Conservation (phyloP, 2,113 vertebrate genomes). For the Aspidoscelis tigris region DNA sequence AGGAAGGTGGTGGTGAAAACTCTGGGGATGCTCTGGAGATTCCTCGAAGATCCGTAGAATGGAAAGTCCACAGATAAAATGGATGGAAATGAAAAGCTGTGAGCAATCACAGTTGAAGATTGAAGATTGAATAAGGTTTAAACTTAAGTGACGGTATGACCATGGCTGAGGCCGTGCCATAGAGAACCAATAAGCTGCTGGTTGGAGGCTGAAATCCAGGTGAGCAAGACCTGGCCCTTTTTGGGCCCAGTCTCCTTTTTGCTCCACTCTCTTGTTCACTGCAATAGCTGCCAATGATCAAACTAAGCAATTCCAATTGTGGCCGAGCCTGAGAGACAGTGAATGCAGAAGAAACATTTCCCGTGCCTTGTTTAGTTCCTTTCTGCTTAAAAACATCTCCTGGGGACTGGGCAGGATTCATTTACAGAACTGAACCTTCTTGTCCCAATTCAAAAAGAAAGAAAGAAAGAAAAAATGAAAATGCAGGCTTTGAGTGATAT, state of each 20-base stretch:
- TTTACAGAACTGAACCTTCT: constrained; percentile 7
- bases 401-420: not conserved
- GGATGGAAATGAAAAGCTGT: too few relatives aligned
- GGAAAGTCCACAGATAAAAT: too few relatives aligned
- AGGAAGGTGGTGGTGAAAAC: too few relatives aligned
- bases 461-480: not conserved
- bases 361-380: not conserved
- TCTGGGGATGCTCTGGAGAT: too few relatives aligned
- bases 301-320: not conserved
- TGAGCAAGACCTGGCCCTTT: not conserved
- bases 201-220: not conserved
- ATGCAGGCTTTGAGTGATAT: not conserved
- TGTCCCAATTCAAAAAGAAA: not conserved
- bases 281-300: not conserved
- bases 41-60: too few relatives aligned
- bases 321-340: not conserved
- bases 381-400: not conserved
- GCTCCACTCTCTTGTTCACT: not conserved
- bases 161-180: too few relatives aligned
- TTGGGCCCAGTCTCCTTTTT: too few relatives aligned
- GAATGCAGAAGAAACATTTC: not conserved
- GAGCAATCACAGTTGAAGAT: too few relatives aligned
- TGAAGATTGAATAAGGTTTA: too few relatives aligned
- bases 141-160: too few relatives aligned
- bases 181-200: not conserved